Percentiles rank a stretch among this genome's conserved stretches.
phyloP scores from a whole-genome alignment of 2,113 vertebrate genomes.

The Macrotis lagotis region DNA sequence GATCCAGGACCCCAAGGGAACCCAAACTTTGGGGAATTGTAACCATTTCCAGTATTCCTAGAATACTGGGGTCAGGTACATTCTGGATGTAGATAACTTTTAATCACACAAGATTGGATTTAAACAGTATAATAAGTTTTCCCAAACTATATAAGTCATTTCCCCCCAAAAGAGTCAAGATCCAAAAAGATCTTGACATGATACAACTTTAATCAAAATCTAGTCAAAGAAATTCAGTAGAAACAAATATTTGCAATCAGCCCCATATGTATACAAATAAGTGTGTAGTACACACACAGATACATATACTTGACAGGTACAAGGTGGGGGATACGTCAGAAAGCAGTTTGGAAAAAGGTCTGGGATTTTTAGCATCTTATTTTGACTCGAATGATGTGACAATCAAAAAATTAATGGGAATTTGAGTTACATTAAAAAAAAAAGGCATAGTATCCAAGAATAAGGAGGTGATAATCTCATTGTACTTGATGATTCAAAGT shows the following conservation, averaged over 20 bases:
- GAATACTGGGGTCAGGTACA: not conserved
- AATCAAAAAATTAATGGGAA: not conserved
- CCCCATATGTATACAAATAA: too few relatives aligned
- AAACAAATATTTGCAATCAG: not conserved
- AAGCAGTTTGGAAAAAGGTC: not conserved
- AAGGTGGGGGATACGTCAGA: not conserved
- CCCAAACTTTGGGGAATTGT: not conserved
- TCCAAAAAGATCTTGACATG: not conserved
- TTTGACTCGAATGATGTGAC: not conserved
- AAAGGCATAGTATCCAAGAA: not conserved
- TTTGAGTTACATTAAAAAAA: not conserved
- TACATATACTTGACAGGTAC: too few relatives aligned
- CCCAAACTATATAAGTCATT: not conserved
- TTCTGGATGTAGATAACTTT: not conserved
- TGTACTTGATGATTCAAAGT: not conserved
- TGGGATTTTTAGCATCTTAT: not conserved
- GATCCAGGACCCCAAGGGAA: not conserved
- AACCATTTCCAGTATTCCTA: not conserved
- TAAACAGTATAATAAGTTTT: not conserved
- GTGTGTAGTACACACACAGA: too few relatives aligned
- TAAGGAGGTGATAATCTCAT: not conserved
- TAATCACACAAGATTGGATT: not conserved
- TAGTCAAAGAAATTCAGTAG: not conserved
- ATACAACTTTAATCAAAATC: not conserved
- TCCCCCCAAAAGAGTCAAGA: not conserved